These are phyloP conservation scores for Mycalesis mineus DNA, from an alignment of 2,888 invertebrate genomes.

Conservation along the genomic window DNA sequence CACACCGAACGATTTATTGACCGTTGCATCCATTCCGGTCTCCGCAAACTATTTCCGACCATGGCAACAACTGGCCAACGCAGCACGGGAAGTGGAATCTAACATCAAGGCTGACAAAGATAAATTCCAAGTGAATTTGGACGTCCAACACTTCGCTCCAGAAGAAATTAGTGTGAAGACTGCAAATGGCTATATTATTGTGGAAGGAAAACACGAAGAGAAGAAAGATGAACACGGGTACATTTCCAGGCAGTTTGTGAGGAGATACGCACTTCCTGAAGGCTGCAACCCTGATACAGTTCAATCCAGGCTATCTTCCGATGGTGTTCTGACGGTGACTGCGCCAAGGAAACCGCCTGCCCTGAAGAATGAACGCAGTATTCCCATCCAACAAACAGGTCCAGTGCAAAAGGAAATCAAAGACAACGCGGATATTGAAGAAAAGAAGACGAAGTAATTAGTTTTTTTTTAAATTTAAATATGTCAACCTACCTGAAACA, in stretches of 20 bases:
- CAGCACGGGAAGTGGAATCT: constrained; percentile 70
- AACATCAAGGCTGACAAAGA: constrained; percentile 70
- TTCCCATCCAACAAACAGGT: constrained; percentile 52
- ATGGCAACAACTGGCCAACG: constrained; percentile 65
- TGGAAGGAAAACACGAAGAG: constrained; percentile 89
- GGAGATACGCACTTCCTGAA: constrained; percentile 84
- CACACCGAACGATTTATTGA: constrained; percentile 66
- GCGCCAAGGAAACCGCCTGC: constrained; percentile 69
- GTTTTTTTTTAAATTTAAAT: neutral
- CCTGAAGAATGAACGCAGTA: constrained; percentile 42
- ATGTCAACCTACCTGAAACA: neutral
- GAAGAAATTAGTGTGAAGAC: constrained; percentile 87
- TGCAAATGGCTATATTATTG: constrained; percentile 81
- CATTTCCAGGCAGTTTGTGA: constrained; percentile 83
- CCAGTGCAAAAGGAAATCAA: constrained; percentile 52
- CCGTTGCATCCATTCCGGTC: constrained; percentile 40
- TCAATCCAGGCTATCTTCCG: constrained; percentile 83
- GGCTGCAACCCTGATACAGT: constrained; percentile 82
- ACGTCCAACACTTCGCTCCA: constrained; percentile 86
- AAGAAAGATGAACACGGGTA: constrained; percentile 84
- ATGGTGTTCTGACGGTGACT: constrained; percentile 83
- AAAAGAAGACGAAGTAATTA: constrained; percentile 10
- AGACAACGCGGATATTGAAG: constrained; percentile 26
- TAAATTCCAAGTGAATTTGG: constrained; percentile 79
- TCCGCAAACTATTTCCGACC: constrained; percentile 58